A percentile compares a stretch with the other conserved stretches of the same genome.
phyloP scores from a whole-genome alignment of 1,140 invertebrate species.

The Tetragonula clypearis region DNA sequence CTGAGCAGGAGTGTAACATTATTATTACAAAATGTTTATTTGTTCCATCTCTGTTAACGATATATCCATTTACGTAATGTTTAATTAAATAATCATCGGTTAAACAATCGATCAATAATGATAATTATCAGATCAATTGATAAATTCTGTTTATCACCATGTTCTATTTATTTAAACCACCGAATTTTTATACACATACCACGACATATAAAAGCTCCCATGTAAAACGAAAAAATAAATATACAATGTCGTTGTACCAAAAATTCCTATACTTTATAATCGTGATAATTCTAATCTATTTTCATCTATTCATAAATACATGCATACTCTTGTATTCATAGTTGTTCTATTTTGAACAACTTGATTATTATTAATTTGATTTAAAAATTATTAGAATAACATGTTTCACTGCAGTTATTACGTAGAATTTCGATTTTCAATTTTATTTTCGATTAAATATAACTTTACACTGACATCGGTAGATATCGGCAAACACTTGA shows the following conservation, averaged over 20 bases:
- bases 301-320: fast-evolving
- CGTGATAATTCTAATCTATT: not conserved
- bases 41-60: not conserved
- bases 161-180: not conserved
- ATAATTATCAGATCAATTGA: not conserved
- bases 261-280: not conserved
- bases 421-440: not conserved
- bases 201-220: too few relatives aligned
- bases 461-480: not conserved
- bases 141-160: not conserved
- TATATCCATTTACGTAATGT: not conserved
- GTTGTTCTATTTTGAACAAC: not conserved
- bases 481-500: not conserved
- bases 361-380: too few relatives aligned
- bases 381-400: too few relatives aligned
- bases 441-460: not conserved
- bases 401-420: too few relatives aligned
- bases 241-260: not conserved
- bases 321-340: not conserved
- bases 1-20: too few relatives aligned
- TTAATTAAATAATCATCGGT: not conserved
- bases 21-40: not conserved
- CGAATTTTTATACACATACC: not conserved
- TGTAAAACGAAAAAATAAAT: not conserved
- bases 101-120: not conserved